Evolutionary conservation across 2,113 vertebrate genomes (phyloP).

Genomic region (Apaloderma vittatum): DNA sequence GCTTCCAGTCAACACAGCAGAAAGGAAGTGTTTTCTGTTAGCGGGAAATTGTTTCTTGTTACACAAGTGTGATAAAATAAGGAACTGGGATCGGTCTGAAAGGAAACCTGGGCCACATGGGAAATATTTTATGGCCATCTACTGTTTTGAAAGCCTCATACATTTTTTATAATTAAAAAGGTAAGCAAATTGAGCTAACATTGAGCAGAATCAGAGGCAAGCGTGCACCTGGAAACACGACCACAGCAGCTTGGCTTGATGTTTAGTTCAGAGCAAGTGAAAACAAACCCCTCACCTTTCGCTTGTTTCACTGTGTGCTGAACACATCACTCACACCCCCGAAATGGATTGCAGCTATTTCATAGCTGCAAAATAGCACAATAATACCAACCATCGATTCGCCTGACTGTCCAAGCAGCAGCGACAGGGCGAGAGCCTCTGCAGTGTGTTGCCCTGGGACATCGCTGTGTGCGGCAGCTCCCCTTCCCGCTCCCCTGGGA

Average conservation of each 20-base stretch:
- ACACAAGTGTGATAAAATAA: not conserved
- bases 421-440: not conserved
- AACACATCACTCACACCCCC: not conserved
- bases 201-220: not conserved
- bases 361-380: not conserved
- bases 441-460: accelerated
- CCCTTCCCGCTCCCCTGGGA: not conserved
- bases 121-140: not conserved
- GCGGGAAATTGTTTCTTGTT: not conserved
- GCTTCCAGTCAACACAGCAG: not conserved
- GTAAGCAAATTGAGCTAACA: not conserved
- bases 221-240: not conserved
- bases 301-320: not conserved
- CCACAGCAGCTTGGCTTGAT: not conserved
- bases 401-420: not conserved
- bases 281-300: not conserved
- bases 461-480: not conserved
- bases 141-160: not conserved
- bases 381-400: not conserved
- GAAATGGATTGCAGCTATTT: not conserved
- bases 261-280: not conserved
- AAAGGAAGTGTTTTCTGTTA: not conserved
- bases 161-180: not conserved
- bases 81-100: not conserved
- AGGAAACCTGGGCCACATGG: not conserved